These are phyloP conservation scores for Vannuccia rotundouncinata DNA, from an alignment of 2,888 invertebrate genomes.

Conservation along the genomic window DNA sequence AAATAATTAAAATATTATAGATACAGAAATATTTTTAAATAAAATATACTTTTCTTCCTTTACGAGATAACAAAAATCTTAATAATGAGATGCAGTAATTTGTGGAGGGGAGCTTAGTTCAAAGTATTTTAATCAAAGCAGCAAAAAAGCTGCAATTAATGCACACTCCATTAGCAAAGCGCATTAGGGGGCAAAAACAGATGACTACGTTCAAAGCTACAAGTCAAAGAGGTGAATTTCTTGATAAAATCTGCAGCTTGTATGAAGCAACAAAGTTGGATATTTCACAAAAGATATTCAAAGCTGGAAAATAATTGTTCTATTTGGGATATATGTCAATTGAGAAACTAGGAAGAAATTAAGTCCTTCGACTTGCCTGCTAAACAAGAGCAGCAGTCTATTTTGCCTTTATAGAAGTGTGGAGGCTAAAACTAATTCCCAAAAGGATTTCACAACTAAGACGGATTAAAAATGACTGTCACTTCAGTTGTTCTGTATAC, in stretches of 20 bases:
- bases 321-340: background rate
- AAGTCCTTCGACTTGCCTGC: background rate
- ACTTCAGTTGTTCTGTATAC: background rate
- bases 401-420: no score
- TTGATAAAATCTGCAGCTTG: background rate
- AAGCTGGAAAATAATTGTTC: background rate
- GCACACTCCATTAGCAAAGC: background rate
- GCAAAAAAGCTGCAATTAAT: background rate
- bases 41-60: no score
- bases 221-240: background rate
- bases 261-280: background rate
- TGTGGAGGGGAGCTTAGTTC: background rate
- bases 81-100: background rate
- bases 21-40: background rate
- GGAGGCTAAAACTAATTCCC: no score
- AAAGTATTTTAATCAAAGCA: background rate
- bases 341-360: background rate
- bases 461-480: background rate
- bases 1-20: background rate
- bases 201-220: background rate
- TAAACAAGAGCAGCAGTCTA: background rate
- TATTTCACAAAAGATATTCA: background rate
- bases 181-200: background rate
- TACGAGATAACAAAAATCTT: no score
- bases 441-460: background rate